Conservation (phyloP, 2,797 vertebrate genomes). For the Lacerta viridis region DNA sequence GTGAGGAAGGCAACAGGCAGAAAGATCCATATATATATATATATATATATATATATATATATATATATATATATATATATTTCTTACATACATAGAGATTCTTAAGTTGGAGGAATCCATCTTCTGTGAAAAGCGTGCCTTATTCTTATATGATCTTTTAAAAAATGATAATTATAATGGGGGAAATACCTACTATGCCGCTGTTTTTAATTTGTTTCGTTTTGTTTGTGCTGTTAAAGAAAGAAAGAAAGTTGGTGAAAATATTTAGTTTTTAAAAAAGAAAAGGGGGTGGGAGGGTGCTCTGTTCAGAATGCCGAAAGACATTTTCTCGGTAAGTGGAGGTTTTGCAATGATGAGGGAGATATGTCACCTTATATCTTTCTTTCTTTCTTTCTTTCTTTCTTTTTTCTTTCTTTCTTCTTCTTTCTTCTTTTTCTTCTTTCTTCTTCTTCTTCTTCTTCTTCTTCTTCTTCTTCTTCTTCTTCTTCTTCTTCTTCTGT, state of each 20-base stretch:
- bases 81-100: neutral
- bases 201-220: neutral
- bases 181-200: neutral
- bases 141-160: neutral
- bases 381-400: neutral
- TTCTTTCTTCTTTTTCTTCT: neutral
- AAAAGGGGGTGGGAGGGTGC: neutral
- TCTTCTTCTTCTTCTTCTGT: constrained; percentile 26
- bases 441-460: no score
- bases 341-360: constrained; percentile 41
- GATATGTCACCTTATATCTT: constrained; percentile 28
- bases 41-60: no score
- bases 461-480: neutral
- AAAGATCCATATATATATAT: neutral
- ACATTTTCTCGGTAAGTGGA: constrained; percentile 76
- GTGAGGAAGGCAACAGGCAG: neutral
- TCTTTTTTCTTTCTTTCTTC: no score
- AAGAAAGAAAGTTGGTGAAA: constrained; percentile 47
- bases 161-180: constrained; percentile 10
- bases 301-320: constrained; percentile 71
- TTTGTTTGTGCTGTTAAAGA: neutral
- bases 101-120: neutral
- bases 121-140: neutral
- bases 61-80: no score
- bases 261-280: constrained; percentile 54